Evolutionary conservation across 2,113 vertebrate genomes (phyloP), one percentile per base, ranked within the genome.

Genomic region (Hepsetus odoe): DNA sequence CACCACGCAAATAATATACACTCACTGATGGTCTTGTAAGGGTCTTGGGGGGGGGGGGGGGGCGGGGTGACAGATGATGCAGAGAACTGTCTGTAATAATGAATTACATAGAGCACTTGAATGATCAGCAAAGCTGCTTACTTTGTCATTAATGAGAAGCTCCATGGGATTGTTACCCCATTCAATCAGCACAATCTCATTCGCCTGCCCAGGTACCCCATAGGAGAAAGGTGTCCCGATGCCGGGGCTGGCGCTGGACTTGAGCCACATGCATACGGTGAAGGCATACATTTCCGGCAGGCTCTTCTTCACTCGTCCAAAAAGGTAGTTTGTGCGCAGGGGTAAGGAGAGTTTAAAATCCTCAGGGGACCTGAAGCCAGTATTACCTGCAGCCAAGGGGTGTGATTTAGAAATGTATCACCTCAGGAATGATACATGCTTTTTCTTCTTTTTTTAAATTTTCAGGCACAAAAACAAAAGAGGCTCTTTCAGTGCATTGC

Each of bases 111-210:
- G n/a, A n/a, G n/a, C n/a, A n/a, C n/a, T n/a, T n/a, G n/a, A n/a
- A n/a, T n/a, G n/a, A n/a, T n/a, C n/a, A n/a, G 24, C 35, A 38
- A 8, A 5, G n/a, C 13, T 66, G 58, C n/a, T 40, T 88, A 98
- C 98, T 95, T 99, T 99, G 72, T 99, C 97, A 0, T 99, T 99
- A 78, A 99, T 95, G 3, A 99, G 92, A 11, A 99, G 93, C 73
- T 99, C 98, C 0, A 98, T 97, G 59, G 98, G 97, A 84, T 98
- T 98, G 87, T 96, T 96, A 0, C 96, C 97, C 98, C 97, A 99
- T 35, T 99, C 97, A 2, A 99, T 99, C 61, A 99, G 93, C 74
- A 99, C 98, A 0, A 99, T 98, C 91, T 99, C 98, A 3, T 99
- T 99, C 80, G 98, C 95, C 83, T 99, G 98, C 20, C 96, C 97